These are phyloP conservation scores for Galerucella calmariensis DNA, from an alignment of 2,888 invertebrate genomes.

Conservation along the genomic window DNA sequence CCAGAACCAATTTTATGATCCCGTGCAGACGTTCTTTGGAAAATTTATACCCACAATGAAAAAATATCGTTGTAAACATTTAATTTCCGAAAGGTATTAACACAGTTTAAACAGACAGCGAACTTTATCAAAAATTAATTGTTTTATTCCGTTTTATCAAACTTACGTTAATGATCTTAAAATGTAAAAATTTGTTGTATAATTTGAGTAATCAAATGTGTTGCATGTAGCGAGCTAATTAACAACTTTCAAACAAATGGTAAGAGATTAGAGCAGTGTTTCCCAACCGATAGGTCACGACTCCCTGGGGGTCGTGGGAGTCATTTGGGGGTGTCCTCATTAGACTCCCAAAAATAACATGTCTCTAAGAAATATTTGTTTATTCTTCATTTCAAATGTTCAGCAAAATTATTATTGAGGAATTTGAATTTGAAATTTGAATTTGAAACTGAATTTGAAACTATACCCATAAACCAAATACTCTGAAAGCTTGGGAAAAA, in stretches of 20 bases:
- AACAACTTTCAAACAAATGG: background rate
- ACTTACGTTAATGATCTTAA: background rate
- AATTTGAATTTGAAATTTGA: no score
- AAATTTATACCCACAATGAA: background rate
- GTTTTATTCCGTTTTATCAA: background rate
- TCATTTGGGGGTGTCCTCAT: no score
- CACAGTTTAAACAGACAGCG: background rate
- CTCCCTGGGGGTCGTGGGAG: no score
- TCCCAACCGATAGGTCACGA: no score
- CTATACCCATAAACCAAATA: no score
- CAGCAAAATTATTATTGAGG: no score
- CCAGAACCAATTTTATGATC: background rate
- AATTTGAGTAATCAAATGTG: background rate
- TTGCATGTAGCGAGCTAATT: background rate
- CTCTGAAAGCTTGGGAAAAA: no score
- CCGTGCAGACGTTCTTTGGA: background rate
- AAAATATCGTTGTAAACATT: background rate
- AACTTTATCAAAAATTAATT: background rate
- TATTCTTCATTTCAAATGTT: no score
- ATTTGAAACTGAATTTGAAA: no score
- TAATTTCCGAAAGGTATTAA: slow-evolving; percentile 1
- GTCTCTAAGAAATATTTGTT: no score
- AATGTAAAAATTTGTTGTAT: background rate
- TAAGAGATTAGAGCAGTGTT: no score
- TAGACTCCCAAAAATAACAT: no score